Base-by-base conservation (phyloP, 2,797 vertebrate genomes). In the Aeoliscus strigatus region DNA sequence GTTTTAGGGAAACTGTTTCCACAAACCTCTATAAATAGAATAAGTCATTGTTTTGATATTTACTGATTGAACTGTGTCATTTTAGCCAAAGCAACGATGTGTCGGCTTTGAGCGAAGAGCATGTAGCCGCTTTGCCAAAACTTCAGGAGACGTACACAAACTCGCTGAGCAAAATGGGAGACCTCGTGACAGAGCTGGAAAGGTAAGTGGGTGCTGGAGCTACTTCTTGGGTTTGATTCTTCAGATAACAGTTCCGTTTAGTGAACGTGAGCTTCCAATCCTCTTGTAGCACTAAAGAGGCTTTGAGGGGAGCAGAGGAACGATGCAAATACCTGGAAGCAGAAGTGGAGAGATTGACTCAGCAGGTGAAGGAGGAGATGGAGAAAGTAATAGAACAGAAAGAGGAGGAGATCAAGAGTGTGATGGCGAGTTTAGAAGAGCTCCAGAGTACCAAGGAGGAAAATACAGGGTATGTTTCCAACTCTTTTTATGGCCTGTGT, bases 101-200 rank as follows among this genome's bases (percentile, higher is more conserved):
- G 23, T 73, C 79, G 13, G 60, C 60, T 37, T 55, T 83, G 5
- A 84, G 70, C 44, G 70, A 80, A 41, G 46, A 26, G 8, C 86
- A 92, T 52, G 53, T 45, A 17, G 73, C 56, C 2, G 58, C 77
- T 21, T 23, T 84, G 29, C 27, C 42, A 39, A 73, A 79, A 42
- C 78, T 91, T 8, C 79, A 90, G 31, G 90, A 91, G 39, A 84
- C 80, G 2, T 79, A 85, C 13, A 57, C 58, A 9, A 61, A 15
- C 33, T 76, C 78, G 0, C 35, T 88, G 28, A 45, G 66, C 35
- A 81, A 82, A 73, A 85, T 93, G 25, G 85, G 40, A 27, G 66
- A 87, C 9, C 32, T 83, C 31, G 45, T 80, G 33, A 70, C 85
- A 13, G 88, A 92, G 7, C 85, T 91, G 53, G 88, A 94, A 77